Evolutionary conservation across 1,140 invertebrate species (phyloP).

Genomic region (Parapsyche elsis): DNA sequence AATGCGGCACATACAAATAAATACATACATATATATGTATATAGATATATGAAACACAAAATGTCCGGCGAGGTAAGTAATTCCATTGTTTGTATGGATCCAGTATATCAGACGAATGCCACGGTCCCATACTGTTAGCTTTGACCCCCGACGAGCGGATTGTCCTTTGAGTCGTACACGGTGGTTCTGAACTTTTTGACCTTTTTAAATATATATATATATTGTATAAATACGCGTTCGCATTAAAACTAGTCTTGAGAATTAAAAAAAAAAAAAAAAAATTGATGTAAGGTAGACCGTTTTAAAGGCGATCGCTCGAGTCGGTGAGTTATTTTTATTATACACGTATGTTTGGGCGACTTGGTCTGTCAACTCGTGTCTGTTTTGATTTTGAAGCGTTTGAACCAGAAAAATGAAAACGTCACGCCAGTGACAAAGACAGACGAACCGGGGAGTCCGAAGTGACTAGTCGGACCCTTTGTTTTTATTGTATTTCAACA

Average conservation of each 20-base stretch:
- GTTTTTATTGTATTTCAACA: slow-evolving; percentile 40
- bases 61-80: slow-evolving; percentile 51
- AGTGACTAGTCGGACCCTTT: slow-evolving; percentile 43
- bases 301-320: background rate
- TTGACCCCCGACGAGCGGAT: slow-evolving; percentile 40
- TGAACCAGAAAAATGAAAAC: slow-evolving; percentile 46
- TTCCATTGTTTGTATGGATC: slow-evolving; percentile 55
- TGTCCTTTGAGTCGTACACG: slow-evolving; percentile 41
- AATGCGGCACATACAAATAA: slow-evolving; percentile 45
- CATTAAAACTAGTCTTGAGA: background rate
- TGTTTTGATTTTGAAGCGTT: slow-evolving; percentile 44
- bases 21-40: background rate
- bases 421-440: slow-evolving; percentile 49
- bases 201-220: slow-evolving; percentile 15
- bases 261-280: no score
- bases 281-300: no score
- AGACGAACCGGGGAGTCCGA: slow-evolving; percentile 36
- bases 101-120: slow-evolving; percentile 50
- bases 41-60: slow-evolving; percentile 6
- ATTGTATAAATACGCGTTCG: background rate
- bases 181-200: slow-evolving; percentile 32
- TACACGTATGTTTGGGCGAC: slow-evolving; percentile 2
- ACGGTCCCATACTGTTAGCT: slow-evolving; percentile 53
- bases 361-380: slow-evolving; percentile 40
- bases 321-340: slow-evolving; percentile 2